Conservation (phyloP, 2,113 vertebrate genomes). For the Tychaedon coryphoeus region DNA sequence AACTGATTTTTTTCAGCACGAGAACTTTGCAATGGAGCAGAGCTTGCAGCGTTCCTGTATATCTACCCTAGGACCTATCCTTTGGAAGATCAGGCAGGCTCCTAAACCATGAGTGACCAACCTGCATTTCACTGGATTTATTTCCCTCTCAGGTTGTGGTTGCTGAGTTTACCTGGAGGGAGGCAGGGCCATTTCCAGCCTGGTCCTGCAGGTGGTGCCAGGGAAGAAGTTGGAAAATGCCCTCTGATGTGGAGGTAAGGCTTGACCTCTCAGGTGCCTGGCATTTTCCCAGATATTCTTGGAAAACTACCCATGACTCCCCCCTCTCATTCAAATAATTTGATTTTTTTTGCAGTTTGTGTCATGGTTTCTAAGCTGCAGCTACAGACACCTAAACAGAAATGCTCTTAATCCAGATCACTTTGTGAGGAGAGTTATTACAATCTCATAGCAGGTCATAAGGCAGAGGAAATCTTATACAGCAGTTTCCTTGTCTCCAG, state of each 20-base stretch:
- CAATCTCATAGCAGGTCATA: background rate
- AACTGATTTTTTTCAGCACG: background rate
- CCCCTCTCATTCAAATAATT: background rate
- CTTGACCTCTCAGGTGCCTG: background rate
- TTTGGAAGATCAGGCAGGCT: background rate
- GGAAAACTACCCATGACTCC: background rate
- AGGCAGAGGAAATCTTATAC: background rate
- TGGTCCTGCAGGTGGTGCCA: background rate
- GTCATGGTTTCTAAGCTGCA: background rate
- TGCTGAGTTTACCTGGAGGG: background rate
- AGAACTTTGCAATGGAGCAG: background rate
- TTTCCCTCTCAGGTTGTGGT: background rate
- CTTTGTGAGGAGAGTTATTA: background rate
- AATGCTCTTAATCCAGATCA: rapidly evolving
- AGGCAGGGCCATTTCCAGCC: background rate
- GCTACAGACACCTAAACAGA: background rate
- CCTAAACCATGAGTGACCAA: rapidly evolving
- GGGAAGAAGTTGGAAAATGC: background rate
- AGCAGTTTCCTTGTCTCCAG: background rate
- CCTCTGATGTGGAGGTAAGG: background rate
- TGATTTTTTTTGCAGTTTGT: background rate
- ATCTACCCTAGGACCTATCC: background rate
- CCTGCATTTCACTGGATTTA: background rate
- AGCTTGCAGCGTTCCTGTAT: background rate
- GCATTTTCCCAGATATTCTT: background rate